These are phyloP conservation scores for Euzophera pinguis DNA, from an alignment of 2,888 invertebrate genomes.

Conservation along the genomic window DNA sequence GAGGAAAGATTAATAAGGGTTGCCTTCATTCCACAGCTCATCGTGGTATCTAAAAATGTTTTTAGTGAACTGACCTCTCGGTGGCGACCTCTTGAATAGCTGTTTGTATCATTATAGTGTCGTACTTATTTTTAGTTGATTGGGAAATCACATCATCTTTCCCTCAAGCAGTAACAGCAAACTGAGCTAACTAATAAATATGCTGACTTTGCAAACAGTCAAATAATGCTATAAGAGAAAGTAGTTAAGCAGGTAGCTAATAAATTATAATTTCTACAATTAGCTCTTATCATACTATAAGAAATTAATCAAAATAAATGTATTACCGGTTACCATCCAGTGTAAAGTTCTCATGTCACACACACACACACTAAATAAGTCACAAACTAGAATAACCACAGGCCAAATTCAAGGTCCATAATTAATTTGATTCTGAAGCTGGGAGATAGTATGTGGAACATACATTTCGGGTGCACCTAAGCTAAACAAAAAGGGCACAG, in stretches of 20 bases:
- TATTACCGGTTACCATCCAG: background rate
- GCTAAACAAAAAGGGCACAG: conserved; percentile 24
- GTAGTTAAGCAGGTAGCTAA: background rate
- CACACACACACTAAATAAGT: too few relatives aligned
- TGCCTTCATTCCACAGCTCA: too few relatives aligned
- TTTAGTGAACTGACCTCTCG: background rate
- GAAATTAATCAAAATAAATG: background rate
- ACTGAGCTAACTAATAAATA: background rate
- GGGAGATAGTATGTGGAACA: background rate
- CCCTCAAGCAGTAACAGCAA: background rate
- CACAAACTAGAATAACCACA: too few relatives aligned
- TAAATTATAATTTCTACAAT: conserved; percentile 6
- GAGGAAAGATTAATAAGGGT: too few relatives aligned
- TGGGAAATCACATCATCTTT: too few relatives aligned
- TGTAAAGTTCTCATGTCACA: too few relatives aligned
- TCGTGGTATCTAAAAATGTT: too few relatives aligned
- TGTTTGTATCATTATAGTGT: too few relatives aligned
- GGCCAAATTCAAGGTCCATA: background rate
- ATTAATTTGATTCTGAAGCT: background rate
- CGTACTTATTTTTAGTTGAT: too few relatives aligned
- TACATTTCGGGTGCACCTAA: conserved; percentile 15
- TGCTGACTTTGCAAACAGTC: too few relatives aligned
- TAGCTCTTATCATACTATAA: conserved; percentile 2
- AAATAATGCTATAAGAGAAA: background rate
- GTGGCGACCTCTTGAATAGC: background rate